Percentiles rank a stretch among this genome's conserved stretches.
These are phyloP conservation scores for Paedocypris sp. DNA, from an alignment of 2,113 vertebrate genomes.

Conservation along the genomic window DNA sequence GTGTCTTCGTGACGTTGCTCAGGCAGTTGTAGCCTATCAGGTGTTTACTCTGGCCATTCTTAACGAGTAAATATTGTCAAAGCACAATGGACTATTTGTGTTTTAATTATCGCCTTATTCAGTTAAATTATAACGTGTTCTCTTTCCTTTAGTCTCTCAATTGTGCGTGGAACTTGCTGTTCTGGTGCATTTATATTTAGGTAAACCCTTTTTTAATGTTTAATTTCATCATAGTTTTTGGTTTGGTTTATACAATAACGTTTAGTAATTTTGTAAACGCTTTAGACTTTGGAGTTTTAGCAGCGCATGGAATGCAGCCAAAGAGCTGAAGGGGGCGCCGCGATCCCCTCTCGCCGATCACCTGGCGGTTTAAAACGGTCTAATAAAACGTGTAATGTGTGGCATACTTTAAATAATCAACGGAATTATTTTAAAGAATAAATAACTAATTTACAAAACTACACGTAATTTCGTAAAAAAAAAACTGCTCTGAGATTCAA, in stretches of 20 bases:
- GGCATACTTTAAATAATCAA: too few relatives aligned
- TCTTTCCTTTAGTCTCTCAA: not conserved
- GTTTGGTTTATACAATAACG: too few relatives aligned
- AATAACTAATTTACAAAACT: too few relatives aligned
- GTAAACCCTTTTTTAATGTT: not conserved
- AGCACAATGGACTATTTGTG: not conserved
- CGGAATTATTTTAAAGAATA: too few relatives aligned
- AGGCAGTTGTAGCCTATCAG: not conserved
- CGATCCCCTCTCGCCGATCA: not conserved
- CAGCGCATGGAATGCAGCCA: not conserved
- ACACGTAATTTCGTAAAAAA: too few relatives aligned
- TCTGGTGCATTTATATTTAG: not conserved
- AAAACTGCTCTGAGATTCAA: slow-evolving; percentile 18
- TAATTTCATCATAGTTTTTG: not conserved
- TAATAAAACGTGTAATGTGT: not conserved
- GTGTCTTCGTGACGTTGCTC: slow-evolving; percentile 9
- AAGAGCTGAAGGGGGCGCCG: slow-evolving; percentile 11
- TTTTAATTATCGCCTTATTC: not conserved
- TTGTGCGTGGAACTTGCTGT: not conserved
- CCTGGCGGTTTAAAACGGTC: not conserved
- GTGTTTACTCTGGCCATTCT: not conserved
- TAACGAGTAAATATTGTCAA: not conserved
- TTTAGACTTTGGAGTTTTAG: too few relatives aligned
- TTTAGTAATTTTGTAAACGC: too few relatives aligned
- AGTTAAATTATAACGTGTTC: not conserved